phyloP scores from a whole-genome alignment of 2,113 vertebrate species.

The Myrmecophaga tridactyla region DNA sequence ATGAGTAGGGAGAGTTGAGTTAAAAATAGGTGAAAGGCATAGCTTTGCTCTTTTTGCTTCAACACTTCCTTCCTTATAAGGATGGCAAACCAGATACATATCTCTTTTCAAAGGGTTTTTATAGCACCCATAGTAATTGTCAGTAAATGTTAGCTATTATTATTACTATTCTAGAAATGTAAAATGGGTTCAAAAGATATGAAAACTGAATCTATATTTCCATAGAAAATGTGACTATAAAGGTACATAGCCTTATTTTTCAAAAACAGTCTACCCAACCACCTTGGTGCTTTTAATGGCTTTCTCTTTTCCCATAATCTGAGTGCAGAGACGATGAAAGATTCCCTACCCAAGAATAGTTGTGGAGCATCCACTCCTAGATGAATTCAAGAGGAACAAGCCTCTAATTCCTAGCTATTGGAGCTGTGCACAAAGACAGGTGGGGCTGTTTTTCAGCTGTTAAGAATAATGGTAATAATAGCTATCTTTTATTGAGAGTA shows the following conservation, averaged over 20 bases:
- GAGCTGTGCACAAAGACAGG: not conserved
- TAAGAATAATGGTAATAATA: not conserved
- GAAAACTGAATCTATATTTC: conserved; percentile 43
- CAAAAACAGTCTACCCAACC: conserved; percentile 11
- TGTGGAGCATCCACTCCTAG: not conserved
- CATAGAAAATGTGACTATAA: not conserved
- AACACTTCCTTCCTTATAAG: not conserved
- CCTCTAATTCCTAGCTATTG: not conserved
- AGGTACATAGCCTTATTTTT: not conserved
- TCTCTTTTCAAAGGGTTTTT: not conserved
- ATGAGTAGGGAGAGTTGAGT: not conserved
- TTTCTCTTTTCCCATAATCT: not conserved
- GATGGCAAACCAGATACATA: not conserved
- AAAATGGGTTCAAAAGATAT: conserved; percentile 33
- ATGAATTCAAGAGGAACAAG: not conserved
- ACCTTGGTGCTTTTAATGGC: not conserved
- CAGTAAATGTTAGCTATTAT: conserved; percentile 28
- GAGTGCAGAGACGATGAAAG: not conserved
- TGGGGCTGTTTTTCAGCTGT: not conserved
- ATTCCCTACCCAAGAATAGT: not conserved
- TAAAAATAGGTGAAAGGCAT: not conserved
- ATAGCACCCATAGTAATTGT: conserved; percentile 31
- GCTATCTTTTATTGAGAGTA: not conserved
- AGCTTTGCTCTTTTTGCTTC: not conserved
- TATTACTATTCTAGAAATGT: conserved; percentile 42